These are phyloP conservation scores for Panthera leo DNA, from an alignment of 2,113 vertebrate species.

Conservation along the genomic window DNA sequence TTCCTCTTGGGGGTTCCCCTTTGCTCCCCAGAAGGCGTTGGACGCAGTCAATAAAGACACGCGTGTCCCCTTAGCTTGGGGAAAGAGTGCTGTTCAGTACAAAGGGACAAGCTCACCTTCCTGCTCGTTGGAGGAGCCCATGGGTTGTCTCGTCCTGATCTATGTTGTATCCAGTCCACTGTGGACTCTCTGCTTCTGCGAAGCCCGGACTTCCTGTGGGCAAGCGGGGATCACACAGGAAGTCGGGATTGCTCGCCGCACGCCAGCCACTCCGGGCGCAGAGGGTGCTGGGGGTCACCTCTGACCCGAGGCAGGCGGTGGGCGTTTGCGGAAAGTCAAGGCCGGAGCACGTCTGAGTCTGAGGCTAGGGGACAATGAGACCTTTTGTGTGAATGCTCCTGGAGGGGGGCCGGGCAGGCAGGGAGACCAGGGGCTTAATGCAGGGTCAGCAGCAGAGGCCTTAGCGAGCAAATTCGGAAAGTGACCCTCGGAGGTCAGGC, in stretches of 20 bases:
- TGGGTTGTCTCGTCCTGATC: accelerated
- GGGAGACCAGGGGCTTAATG: not conserved
- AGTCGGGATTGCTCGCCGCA: not conserved
- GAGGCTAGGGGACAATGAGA: not conserved
- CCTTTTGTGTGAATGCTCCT: not conserved
- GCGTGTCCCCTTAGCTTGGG: accelerated
- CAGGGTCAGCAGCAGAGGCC: not conserved
- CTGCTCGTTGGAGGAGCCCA: not conserved
- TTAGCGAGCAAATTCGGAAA: not conserved
- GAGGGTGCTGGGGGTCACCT: not conserved
- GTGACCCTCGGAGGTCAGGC: not conserved
- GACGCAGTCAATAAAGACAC: not conserved
- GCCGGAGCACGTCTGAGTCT: not conserved
- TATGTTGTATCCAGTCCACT: accelerated
- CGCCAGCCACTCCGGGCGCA: accelerated
- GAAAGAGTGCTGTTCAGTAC: not conserved
- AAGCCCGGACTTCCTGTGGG: not conserved
- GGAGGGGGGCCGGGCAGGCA: not conserved
- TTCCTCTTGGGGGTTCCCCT: not conserved
- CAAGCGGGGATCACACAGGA: not conserved
- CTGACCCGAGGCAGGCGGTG: not conserved
- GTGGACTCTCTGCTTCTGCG: not conserved
- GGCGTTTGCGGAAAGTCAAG: not conserved
- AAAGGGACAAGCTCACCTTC: accelerated
- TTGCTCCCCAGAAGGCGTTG: accelerated